Conservation (phyloP, 2,113 vertebrate species). For the Oryzias woworae region DNA sequence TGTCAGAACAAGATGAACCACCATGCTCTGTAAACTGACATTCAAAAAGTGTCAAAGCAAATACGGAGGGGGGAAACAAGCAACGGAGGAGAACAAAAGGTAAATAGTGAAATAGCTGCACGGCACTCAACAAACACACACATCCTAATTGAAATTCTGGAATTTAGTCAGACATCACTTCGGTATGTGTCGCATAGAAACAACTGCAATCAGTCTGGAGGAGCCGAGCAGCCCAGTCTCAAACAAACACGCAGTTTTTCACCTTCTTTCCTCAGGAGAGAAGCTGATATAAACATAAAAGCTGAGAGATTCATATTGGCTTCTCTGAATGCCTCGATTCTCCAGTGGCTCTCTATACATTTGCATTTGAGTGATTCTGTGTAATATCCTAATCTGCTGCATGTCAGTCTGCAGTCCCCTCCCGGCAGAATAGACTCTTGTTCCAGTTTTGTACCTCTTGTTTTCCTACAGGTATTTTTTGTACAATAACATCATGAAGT, state of each 20-base stretch:
- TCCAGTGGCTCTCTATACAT: slow-evolving; percentile 51
- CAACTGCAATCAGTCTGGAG: slow-evolving; percentile 7
- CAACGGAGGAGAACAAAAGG: background rate
- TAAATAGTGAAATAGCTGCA: background rate
- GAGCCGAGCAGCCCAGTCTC: slow-evolving; percentile 5
- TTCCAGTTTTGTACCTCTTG: background rate
- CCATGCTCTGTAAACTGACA: slow-evolving; percentile 1
- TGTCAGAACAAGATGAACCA: background rate
- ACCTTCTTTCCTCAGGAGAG: slow-evolving; percentile 31
- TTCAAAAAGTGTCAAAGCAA: background rate
- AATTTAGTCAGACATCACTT: slow-evolving; percentile 21
- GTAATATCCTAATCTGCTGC: slow-evolving; percentile 46
- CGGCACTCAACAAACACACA: background rate
- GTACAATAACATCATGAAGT: background rate
- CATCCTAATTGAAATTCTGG: slow-evolving; percentile 41
- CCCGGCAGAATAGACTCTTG: slow-evolving; percentile 2
- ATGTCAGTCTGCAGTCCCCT: slow-evolving; percentile 27
- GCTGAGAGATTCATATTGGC: slow-evolving; percentile 52
- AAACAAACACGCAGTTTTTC: slow-evolving; percentile 5
- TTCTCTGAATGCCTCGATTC: slow-evolving; percentile 43
- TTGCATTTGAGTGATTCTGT: slow-evolving; percentile 51
- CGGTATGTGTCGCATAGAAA: slow-evolving; percentile 36
- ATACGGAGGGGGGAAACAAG: background rate
- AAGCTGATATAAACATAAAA: slow-evolving; percentile 61
- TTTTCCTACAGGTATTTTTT: background rate